A percentile compares a stretch with the other conserved stretches of the same genome.
Conservation (phyloP, 2,888 invertebrate genomes). For the Steinernema scapterisci region DNA sequence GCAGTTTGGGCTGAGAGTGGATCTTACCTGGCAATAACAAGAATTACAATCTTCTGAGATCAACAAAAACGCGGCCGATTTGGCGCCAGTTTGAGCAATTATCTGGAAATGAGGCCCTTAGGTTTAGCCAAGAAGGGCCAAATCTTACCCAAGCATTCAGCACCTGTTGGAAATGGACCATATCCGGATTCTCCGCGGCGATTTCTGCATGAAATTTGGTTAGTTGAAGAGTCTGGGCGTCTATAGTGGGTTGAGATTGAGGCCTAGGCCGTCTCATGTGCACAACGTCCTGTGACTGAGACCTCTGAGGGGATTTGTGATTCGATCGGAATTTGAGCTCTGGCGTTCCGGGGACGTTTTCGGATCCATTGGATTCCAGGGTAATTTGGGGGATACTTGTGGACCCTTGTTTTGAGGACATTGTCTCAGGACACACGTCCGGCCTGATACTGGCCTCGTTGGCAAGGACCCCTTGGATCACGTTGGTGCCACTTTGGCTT, state of each 20-base stretch:
- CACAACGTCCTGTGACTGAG: slow-evolving; percentile 1
- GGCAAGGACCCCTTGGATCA: slow-evolving; percentile 22
- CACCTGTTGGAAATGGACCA: slow-evolving; percentile 49
- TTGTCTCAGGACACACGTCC: neutral
- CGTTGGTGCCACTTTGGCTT: neutral
- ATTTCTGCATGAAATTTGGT: slow-evolving; percentile 41
- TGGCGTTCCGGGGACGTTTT: neutral
- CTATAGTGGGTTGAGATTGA: neutral
- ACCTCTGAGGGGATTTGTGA: slow-evolving; percentile 7
- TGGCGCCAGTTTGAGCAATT: slow-evolving; percentile 39
- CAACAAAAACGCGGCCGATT: slow-evolving; percentile 46
- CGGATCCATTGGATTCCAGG: neutral
- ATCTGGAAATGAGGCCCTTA: slow-evolving; percentile 42
- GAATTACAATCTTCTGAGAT: slow-evolving; percentile 45
- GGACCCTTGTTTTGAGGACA: neutral
- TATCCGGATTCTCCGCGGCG: slow-evolving; percentile 46
- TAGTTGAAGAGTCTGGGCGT: neutral
- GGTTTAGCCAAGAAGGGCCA: neutral
- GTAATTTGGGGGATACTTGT: neutral
- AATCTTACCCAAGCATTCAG: slow-evolving; percentile 50
- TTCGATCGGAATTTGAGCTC: slow-evolving; percentile 18
- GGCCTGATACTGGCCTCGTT: slow-evolving; percentile 7
- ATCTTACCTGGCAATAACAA: slow-evolving; percentile 45
- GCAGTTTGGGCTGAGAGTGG: too few relatives aligned
- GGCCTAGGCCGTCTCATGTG: neutral